phyloP scores from a whole-genome alignment of 2,888 invertebrate species.

The Neoaliturus tenellus region DNA sequence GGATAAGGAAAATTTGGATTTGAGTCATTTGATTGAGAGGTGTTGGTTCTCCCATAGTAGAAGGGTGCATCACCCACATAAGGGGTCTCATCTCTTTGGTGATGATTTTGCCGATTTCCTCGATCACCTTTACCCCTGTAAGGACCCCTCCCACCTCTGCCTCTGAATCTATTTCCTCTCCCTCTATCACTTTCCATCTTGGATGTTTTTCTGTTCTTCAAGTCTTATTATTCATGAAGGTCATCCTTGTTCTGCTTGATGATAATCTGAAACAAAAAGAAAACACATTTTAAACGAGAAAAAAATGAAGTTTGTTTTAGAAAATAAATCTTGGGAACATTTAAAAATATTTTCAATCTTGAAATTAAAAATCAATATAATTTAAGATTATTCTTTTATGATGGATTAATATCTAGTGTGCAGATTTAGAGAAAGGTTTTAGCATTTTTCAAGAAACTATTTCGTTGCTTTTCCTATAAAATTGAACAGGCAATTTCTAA shows the following conservation, averaged over 20 bases:
- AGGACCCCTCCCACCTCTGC: not conserved
- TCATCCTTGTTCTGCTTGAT: not conserved
- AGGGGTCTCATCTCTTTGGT: not conserved
- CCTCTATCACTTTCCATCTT: not conserved
- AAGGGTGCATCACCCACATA: too few relatives aligned
- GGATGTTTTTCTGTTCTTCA: not conserved
- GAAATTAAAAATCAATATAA: too few relatives aligned
- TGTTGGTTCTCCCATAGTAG: not conserved
- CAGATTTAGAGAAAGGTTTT: too few relatives aligned
- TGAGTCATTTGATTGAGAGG: not conserved
- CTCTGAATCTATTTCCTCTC: slow-evolving; percentile 3
- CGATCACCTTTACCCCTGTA: not conserved
- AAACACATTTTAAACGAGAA: too few relatives aligned
- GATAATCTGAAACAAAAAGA: not conserved
- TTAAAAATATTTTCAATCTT: too few relatives aligned
- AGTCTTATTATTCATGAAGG: not conserved
- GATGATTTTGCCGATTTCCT: not conserved
- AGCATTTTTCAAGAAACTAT: too few relatives aligned
- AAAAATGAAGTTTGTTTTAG: too few relatives aligned
- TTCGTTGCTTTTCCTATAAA: too few relatives aligned
- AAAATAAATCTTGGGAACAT: too few relatives aligned
- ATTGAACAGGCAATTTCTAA: too few relatives aligned
- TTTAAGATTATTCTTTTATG: too few relatives aligned
- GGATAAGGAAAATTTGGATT: not conserved
- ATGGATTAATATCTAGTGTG: too few relatives aligned